Evolutionary conservation across 2,797 vertebrate species (phyloP).

Genomic region (Clarias platycephalus): DNA sequence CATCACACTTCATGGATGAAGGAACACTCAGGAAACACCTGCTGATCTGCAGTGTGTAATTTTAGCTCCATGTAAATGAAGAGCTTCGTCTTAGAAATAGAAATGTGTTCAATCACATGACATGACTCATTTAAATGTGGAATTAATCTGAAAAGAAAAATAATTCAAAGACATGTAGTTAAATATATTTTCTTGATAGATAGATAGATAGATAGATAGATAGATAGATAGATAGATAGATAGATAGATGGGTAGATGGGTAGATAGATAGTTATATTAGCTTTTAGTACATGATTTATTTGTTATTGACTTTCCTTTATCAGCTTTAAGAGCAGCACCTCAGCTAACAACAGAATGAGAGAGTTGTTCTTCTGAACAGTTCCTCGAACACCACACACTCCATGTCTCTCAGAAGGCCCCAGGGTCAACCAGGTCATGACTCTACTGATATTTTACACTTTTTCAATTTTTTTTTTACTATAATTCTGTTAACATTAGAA

Average conservation of each 20-base stretch:
- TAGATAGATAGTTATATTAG: neutral
- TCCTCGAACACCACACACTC: too few relatives aligned
- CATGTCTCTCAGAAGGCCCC: too few relatives aligned
- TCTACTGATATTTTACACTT: too few relatives aligned
- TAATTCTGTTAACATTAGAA: too few relatives aligned
- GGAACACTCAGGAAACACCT: slow-evolving; percentile 27
- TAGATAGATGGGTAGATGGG: neutral
- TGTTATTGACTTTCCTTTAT: too few relatives aligned
- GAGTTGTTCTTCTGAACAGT: too few relatives aligned
- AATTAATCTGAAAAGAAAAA: neutral
- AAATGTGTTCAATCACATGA: neutral
- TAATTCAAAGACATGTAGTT: neutral
- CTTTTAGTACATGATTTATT: too few relatives aligned
- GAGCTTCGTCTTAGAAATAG: neutral
- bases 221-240: neutral
- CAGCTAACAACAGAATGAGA: too few relatives aligned
- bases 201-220: neutral
- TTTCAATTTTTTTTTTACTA: too few relatives aligned
- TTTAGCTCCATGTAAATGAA: slow-evolving; percentile 14
- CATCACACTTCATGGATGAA: neutral
- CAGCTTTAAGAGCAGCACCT: too few relatives aligned
- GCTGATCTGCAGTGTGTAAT: slow-evolving; percentile 1
- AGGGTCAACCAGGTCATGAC: too few relatives aligned
- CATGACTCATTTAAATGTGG: neutral
- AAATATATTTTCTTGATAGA: neutral